Base-by-base conservation (phyloP, 2,888 invertebrate species). In the Bibio marci region DNA sequence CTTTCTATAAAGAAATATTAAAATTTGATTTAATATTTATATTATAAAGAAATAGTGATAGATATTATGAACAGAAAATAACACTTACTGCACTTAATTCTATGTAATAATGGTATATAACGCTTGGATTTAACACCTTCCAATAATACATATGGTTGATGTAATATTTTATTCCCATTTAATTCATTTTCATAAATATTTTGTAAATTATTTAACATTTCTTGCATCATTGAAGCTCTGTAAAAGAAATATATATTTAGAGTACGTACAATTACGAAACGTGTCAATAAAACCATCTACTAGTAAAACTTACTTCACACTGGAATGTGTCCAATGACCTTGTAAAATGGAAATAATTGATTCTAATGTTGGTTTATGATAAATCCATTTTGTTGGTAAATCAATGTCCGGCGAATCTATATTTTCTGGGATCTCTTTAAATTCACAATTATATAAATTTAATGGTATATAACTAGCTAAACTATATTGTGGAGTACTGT, bases 401-500 rank as follows among this genome's bases (percentile, higher is more conserved):
- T 32, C 31, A 11, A 36, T 13, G 18, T 31, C 40, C 4, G 32
- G 35, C 41, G 26, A 14, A n/a, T 22, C 28, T 1, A 26, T 15
- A 28, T 10, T n/a, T 13, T 39, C 53, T 12, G 64, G 58, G 38
- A 56, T 52, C 32, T 42, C 44, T 13, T 59, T 52, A 43, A 62
- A 63, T 25, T 65, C 62, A 47, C 82, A 81, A 35, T 76, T 64
- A 58, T 78, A 92, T 12, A 95, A 65, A 60, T 86, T 86, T 25
- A 95, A 61, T 0, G 94, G 92, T 1, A 82, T 50, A 47, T 90
- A 88, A 49, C 73, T 67, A 0, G 92, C 90, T 69, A 94, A 76
- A 35, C 68, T 70, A 57, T 92, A 95, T 54, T 92, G 90, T 0
- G 94, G 94, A 64, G 91, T 92, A 43, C 82, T 78, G 55, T n/a